phyloP scores from a whole-genome alignment of 1,140 invertebrate species.

The Dreissena rostriformis region DNA sequence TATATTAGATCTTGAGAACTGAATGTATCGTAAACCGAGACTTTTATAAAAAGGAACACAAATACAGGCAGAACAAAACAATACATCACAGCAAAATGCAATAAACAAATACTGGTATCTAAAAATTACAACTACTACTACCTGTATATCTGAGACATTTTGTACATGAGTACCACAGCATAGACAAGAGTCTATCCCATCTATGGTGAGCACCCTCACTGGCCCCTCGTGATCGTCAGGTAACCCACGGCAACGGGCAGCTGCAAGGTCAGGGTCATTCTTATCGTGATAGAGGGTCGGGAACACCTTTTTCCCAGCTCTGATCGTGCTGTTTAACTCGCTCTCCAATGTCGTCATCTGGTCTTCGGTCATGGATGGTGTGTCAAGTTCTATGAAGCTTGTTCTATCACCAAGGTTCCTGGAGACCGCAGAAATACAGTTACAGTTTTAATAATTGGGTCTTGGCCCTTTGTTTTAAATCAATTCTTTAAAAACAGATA shows the following conservation, averaged over 20 bases:
- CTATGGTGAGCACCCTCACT: slow-evolving; percentile 87
- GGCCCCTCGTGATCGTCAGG: slow-evolving; percentile 89
- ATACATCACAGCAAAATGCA: too few relatives aligned
- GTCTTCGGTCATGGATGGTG: slow-evolving; percentile 69
- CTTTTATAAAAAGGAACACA: too few relatives aligned
- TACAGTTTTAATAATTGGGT: too few relatives aligned
- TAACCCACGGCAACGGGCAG: slow-evolving; percentile 86
- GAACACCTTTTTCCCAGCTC: slow-evolving; percentile 84
- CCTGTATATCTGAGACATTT: slow-evolving; percentile 90
- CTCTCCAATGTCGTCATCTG: slow-evolving; percentile 83
- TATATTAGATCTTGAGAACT: too few relatives aligned
- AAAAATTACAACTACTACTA: slow-evolving; percentile 62
- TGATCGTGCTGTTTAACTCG: slow-evolving; percentile 87
- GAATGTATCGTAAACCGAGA: too few relatives aligned
- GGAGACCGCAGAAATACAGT: slow-evolving; percentile 4
- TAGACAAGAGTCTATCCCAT: slow-evolving; percentile 88
- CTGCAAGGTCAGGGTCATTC: slow-evolving; percentile 84
- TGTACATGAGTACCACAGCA: slow-evolving; percentile 94
- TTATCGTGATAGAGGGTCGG: slow-evolving; percentile 85
- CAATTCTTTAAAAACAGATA: too few relatives aligned
- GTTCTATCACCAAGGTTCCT: slow-evolving; percentile 87
- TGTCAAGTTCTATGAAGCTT: slow-evolving; percentile 81
- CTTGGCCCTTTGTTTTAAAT: too few relatives aligned
- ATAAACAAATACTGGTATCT: too few relatives aligned
- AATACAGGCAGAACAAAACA: too few relatives aligned